Conservation (phyloP, 2,888 invertebrate genomes). For the Trachelus stipa region DNA sequence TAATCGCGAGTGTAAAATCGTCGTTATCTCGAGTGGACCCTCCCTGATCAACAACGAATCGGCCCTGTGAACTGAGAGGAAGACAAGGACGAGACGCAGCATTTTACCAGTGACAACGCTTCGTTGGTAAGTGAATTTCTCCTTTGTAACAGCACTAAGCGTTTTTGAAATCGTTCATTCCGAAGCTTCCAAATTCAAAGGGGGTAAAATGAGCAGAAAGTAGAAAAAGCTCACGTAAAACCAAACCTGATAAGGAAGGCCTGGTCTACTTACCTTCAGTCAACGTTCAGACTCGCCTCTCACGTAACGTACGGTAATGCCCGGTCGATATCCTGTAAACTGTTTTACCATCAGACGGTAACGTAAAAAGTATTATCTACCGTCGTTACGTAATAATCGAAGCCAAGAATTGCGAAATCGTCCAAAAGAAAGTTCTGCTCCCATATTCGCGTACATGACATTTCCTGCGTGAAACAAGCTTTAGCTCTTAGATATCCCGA, state of each 20-base stretch:
- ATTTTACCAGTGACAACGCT: no score
- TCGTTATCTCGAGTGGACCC: no score
- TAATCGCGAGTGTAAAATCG: no score
- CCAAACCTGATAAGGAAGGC: background rate
- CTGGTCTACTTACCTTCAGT: background rate
- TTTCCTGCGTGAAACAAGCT: constrained; percentile 48
- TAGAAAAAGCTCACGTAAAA: background rate
- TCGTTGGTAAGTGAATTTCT: no score
- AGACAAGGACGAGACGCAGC: no score
- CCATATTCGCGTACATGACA: constrained; percentile 2
- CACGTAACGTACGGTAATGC: background rate
- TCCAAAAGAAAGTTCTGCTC: background rate
- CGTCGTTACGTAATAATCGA: background rate
- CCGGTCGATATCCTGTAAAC: background rate
- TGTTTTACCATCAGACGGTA: background rate
- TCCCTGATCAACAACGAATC: no score
- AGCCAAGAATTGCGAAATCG: background rate
- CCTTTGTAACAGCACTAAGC: no score
- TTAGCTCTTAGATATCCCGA: constrained; percentile 41
- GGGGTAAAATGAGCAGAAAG: background rate
- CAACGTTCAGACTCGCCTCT: background rate
- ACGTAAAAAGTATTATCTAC: background rate
- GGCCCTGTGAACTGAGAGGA: no score
- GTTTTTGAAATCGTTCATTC: no score
- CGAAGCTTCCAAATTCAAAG: background rate